phyloP scores from a whole-genome alignment of 2,888 invertebrate genomes.

The Thecophora atra region DNA sequence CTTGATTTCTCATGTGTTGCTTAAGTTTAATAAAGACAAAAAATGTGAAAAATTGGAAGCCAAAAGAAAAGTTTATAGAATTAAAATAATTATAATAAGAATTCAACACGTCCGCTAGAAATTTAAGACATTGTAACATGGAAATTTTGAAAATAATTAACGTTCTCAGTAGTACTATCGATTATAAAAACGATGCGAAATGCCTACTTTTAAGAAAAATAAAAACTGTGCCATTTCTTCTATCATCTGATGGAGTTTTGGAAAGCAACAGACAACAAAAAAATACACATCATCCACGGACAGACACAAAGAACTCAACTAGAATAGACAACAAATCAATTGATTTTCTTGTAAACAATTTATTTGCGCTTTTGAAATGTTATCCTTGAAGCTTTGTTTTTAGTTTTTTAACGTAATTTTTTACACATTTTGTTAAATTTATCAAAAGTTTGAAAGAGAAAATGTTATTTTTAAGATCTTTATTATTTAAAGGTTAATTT shows the following conservation, averaged over 20 bases:
- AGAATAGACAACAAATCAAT: slow-evolving; percentile 12
- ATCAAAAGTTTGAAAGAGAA: not conserved
- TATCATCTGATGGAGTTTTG: not conserved
- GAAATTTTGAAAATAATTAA: slow-evolving; percentile 30
- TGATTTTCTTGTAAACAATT: not conserved
- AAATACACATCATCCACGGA: not conserved
- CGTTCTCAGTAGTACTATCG: slow-evolving; percentile 10
- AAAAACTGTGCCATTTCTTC: slow-evolving; percentile 14
- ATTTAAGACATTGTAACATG: slow-evolving; percentile 24
- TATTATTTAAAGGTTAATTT: not conserved
- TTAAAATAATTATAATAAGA: not conserved
- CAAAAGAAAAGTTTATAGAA: not conserved
- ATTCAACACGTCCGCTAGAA: slow-evolving; percentile 35
- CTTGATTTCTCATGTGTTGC: too few relatives aligned
- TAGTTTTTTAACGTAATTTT: not conserved
- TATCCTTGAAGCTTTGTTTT: not conserved
- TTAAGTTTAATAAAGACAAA: slow-evolving; percentile 14
- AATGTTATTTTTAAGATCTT: not conserved
- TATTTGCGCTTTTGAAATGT: slow-evolving; percentile 9
- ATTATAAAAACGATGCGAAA: not conserved
- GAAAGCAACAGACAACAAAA: not conserved
- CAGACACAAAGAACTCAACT: not conserved
- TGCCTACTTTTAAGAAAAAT: not conserved
- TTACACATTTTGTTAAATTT: not conserved
- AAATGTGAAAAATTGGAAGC: slow-evolving; percentile 20